These are phyloP conservation scores for Heliconius sara DNA, from an alignment of 2,888 invertebrate genomes.

Conservation along the genomic window DNA sequence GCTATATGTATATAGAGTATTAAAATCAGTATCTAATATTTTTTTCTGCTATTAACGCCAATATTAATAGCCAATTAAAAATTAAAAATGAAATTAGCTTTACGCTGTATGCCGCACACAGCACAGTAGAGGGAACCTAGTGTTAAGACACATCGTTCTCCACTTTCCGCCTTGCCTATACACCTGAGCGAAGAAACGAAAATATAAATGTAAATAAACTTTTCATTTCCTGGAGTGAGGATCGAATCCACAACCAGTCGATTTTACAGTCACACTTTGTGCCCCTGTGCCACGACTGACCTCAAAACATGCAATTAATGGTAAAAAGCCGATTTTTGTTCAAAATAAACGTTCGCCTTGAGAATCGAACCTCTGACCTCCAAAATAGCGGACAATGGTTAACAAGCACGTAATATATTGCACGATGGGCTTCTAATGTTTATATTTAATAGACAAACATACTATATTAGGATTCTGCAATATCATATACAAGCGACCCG, in stretches of 20 bases:
- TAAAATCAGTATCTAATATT: background rate
- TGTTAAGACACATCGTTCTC: no score
- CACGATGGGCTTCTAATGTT: background rate
- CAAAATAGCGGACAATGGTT: background rate
- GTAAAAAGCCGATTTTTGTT: background rate
- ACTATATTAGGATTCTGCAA: background rate
- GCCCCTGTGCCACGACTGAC: no score
- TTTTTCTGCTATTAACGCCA: background rate
- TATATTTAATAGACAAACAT: slow-evolving; percentile 12
- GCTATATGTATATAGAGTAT: background rate
- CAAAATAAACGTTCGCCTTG: slow-evolving; percentile 1
- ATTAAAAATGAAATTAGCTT: no score
- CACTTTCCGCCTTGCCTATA: no score
- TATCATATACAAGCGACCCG: background rate
- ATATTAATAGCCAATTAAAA: background rate
- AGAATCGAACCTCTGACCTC: slow-evolving; percentile 19
- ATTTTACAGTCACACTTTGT: no score
- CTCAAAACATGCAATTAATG: background rate
- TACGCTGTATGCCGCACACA: no score
- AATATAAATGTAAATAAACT: no score
- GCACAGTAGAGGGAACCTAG: no score
- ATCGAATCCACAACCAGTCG: no score
- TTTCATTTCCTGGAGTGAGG: no score
- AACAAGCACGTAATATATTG: background rate
- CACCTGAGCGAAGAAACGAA: no score